phyloP scores from a whole-genome alignment of 2,113 vertebrate genomes.

The Pavo muticus region DNA sequence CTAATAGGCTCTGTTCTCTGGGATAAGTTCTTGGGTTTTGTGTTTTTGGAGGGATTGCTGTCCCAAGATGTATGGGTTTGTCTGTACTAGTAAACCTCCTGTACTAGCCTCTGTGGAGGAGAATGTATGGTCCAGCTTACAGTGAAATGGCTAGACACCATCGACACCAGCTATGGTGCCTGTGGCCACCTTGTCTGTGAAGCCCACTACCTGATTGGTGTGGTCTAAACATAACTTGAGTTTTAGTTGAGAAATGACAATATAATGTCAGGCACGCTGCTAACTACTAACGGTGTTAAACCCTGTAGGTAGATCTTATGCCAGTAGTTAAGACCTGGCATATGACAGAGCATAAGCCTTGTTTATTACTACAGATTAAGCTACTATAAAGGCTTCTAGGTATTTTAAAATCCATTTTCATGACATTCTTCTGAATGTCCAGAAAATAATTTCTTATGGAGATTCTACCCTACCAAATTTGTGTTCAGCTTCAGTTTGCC shows the following conservation, averaged over 20 bases:
- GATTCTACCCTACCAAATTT: neutral
- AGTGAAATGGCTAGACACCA: neutral
- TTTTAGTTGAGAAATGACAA: too few relatives aligned
- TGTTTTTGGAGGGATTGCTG: neutral
- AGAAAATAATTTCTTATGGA: fast-evolving
- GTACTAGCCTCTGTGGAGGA: neutral
- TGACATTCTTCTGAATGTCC: neutral
- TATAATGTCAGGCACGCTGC: too few relatives aligned
- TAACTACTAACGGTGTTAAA: too few relatives aligned
- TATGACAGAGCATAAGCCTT: too few relatives aligned
- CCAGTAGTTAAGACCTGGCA: too few relatives aligned
- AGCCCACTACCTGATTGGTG: fast-evolving
- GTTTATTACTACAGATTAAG: too few relatives aligned
- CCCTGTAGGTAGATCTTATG: too few relatives aligned
- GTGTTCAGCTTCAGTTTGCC: neutral
- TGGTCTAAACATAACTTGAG: neutral
- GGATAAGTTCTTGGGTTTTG: neutral
- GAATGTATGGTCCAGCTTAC: neutral
- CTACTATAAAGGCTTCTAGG: too few relatives aligned
- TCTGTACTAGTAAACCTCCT: neutral
- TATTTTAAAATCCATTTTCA: too few relatives aligned
- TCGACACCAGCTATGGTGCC: neutral
- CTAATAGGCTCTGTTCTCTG: neutral
- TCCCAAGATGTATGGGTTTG: neutral
- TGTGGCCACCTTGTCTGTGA: neutral